Base-by-base conservation (phyloP, 2,797 vertebrate genomes). In the Coracias cyanogaster region DNA sequence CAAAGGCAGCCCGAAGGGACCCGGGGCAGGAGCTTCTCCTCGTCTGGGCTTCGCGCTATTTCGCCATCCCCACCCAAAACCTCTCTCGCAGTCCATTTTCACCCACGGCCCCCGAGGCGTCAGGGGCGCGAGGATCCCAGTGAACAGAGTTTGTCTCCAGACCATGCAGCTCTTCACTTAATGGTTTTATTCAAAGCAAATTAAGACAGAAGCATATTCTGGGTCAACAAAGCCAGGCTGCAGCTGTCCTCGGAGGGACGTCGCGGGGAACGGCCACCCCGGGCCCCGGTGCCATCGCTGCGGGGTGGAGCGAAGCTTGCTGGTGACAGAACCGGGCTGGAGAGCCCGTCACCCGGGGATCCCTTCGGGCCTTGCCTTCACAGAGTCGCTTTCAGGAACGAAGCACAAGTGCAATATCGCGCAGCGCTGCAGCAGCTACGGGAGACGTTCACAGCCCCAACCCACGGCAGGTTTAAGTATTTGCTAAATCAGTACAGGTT, bases 101-200 rank as follows among this genome's bases (percentile, higher is more conserved):
- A 7, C 57, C 10, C 2, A 0, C 6, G 49, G 58, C 13, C 49
- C 62, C 37, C 0, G 1, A 15, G 21, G 57, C 35, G 2, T 11
- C 1, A 3, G 49, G 49, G 49, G 45, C 65, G 9, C 74, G 18
- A 41, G 24, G 24, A 29, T 24, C 78, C 78, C 62, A 3, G 51
- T 1, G n/a, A 82, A 77, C 74, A 91, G 58, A 95, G 55, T n/a
- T 70, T 11, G 31, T 51, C 88, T 82, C 62, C 81, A 93, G 48
- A 62, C 60, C 12, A 7, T 9, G 15, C 16, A 82, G 86, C 86
- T 66, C 71, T 60, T 80, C 21, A 45, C 19, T 41, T 7, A 79
- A 58, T 25, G 41, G 57, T 69, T 92, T 96, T 95, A 96, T 92
- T 94, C 25, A 74, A 91, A 90, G 90, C 78, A 87, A 64, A 94